Evolutionary conservation across 2,888 invertebrate genomes (phyloP).

Genomic region (Microctonus aethiopoides): DNA sequence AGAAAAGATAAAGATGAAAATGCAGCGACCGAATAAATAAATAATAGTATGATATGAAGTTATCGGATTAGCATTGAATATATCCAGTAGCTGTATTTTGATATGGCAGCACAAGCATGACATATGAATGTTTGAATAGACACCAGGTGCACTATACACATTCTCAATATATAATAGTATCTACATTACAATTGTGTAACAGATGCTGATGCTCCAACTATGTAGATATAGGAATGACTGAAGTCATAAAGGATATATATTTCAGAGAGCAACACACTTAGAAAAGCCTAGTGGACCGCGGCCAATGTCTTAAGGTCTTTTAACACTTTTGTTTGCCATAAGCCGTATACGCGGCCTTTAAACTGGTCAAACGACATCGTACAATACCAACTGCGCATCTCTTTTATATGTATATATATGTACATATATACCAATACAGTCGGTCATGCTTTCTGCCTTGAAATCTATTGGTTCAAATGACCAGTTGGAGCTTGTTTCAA

Average conservation of each 20-base stretch:
- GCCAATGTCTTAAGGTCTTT: constrained; percentile 48
- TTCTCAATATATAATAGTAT: neutral
- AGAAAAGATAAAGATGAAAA: neutral
- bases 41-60: neutral
- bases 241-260: constrained; percentile 50
- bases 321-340: neutral
- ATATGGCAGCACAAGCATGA: neutral
- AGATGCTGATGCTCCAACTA: constrained; percentile 11
- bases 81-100: neutral
- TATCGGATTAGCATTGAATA: neutral
- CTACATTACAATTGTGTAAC: constrained; percentile 18
- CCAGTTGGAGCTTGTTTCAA: constrained; percentile 26
- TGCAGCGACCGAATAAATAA: neutral
- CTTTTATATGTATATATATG: constrained; percentile 20
- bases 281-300: constrained; percentile 36
- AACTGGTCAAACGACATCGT: constrained; percentile 47
- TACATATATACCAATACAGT: no score
- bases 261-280: constrained; percentile 60
- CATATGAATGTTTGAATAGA: neutral
- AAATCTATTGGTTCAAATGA: constrained; percentile 32
- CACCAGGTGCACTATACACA: neutral
- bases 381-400: constrained; percentile 37
- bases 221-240: neutral
- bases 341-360: constrained; percentile 20
- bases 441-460: constrained; percentile 10